Conservation (phyloP, 2,113 vertebrate genomes). For the Kobus ellipsiprymnus region DNA sequence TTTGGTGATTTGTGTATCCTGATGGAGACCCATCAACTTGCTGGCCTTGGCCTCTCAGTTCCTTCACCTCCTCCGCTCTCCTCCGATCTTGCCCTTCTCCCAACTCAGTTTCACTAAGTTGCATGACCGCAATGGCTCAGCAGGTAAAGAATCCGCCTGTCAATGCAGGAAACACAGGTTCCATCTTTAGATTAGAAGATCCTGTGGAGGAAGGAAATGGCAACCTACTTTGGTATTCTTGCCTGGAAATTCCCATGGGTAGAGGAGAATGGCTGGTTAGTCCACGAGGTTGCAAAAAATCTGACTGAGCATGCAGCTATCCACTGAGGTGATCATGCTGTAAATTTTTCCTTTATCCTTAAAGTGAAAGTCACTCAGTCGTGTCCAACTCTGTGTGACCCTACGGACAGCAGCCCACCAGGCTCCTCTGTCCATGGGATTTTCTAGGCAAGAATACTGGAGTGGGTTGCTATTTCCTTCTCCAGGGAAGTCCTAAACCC, state of each 20-base stretch:
- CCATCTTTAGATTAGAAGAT: not conserved
- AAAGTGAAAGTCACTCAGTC: not conserved
- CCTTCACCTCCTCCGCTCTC: not conserved
- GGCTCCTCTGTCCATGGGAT: not conserved
- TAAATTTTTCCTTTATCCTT: not conserved
- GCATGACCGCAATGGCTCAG: not conserved
- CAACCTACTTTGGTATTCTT: not conserved
- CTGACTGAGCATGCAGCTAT: not conserved
- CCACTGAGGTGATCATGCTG: not conserved
- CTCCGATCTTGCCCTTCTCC: not conserved
- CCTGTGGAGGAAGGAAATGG: not conserved
- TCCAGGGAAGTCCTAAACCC: not conserved
- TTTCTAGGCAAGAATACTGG: not conserved
- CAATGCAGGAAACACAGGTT: not conserved
- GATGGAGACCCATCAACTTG: fast-evolving
- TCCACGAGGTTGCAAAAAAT: not conserved
- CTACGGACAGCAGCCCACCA: not conserved
- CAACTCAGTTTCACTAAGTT: not conserved
- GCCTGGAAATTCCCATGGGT: not conserved
- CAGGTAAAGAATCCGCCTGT: not conserved
- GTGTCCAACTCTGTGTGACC: not conserved
- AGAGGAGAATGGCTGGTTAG: not conserved
- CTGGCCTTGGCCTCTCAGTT: not conserved
- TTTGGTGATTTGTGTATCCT: not conserved
- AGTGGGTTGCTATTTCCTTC: not conserved